Base-by-base conservation (phyloP, 2,113 vertebrate species). In the Eurypyga helias region DNA sequence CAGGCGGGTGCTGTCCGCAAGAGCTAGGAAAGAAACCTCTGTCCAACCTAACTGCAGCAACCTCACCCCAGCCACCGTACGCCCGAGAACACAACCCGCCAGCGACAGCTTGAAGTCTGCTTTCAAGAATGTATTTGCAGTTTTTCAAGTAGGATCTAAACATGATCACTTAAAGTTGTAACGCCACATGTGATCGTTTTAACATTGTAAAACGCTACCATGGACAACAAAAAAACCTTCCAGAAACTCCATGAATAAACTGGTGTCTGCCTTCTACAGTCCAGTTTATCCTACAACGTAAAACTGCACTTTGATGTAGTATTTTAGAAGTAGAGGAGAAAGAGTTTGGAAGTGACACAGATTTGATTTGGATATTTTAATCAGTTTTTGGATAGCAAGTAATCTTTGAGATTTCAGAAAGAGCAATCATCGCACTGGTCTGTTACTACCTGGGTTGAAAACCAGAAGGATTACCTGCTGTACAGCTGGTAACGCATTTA, bases 291-390 rank as follows among this genome's bases (percentile, higher is more conserved):
- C 57, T 28, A n/a, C 2, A 7, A 13, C 8, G 66, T 5, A 8
- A 79, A 93, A 62, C 25, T 17, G 15, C 31, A 41, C 38, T 33
- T 29, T 17, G 20, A 41, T 6, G 11, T 1, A 33, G 36, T 3
- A 9, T 18, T 75, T 71, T 31, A 65, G 19, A 54, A 66, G 10
- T 1, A 33, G 26, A 71, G 7, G 29, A 62, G 57, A 80, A 6
- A 15, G 26, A 28, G 9, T 2, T 17, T 17, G 26, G 69, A 72
- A 77, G 28, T 0, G 0, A 43, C 9, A 25, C 0, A 24, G 31
- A 18, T 38, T 69, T 67, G 8, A 31, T 41, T 31, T 1, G 18
- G n/a, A 7, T 17, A 17, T 45, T 73, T 70, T 15, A 21, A 33
- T 5, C 13, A 7, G 0, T 5, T 46, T 86, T 65, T 49, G 33